phyloP scores from a whole-genome alignment of 53 echinoderm and acorn worm species.

The Zoroaster sp. region DNA sequence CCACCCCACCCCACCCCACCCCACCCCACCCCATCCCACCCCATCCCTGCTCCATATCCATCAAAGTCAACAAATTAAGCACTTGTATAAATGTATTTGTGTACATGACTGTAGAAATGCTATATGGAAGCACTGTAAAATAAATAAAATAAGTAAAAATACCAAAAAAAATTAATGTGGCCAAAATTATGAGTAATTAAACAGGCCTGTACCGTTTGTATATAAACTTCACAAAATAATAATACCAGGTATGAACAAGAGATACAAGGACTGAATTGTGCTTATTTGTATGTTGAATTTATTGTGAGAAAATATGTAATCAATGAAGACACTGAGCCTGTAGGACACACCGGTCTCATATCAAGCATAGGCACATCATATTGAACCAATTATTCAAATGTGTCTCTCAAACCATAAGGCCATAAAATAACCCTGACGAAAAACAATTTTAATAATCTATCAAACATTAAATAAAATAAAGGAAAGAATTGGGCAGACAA shows the following conservation, averaged over 20 bases:
- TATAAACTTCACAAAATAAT: constrained; percentile 43
- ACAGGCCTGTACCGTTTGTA: constrained; percentile 24
- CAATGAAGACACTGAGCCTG: no score
- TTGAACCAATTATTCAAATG: no score
- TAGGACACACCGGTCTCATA: no score
- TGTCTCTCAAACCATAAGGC: no score
- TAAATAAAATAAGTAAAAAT: background rate
- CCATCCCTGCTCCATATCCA: background rate
- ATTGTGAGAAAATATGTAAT: no score
- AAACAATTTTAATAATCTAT: no score
- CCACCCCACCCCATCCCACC: background rate
- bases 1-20: background rate
- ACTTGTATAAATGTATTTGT: constrained; percentile 10
- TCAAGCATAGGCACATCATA: no score
- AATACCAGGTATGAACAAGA: background rate
- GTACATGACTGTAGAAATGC: constrained; percentile 48
- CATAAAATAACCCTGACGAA: no score
- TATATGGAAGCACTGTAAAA: constrained; percentile 45
- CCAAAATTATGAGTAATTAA: background rate
- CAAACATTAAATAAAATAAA: no score
- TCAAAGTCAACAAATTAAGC: no score
- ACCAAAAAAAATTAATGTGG: constrained; percentile 7
- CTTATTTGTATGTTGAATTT: background rate
- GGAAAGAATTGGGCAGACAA: no score
- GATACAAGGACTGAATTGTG: background rate